Conservation (phyloP, 2,797 vertebrate genomes). For the Delichon dasypus region DNA sequence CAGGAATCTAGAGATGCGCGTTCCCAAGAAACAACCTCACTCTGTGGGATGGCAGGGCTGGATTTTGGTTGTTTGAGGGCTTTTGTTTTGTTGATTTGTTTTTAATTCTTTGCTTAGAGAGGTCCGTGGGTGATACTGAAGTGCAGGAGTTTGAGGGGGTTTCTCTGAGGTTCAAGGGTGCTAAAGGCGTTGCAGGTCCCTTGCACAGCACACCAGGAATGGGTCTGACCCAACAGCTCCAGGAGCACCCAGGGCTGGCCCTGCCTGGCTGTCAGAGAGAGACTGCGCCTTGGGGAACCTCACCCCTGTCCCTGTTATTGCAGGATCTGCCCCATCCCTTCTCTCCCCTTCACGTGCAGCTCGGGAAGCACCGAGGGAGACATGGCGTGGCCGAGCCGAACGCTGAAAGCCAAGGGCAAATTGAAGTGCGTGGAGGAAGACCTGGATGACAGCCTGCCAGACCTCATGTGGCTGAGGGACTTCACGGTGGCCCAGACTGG, state of each 20-base stretch:
- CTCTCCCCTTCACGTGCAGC: neutral
- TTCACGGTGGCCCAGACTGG: conserved; percentile 88
- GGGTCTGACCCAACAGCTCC: neutral
- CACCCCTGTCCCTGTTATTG: neutral
- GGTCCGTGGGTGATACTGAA: neutral
- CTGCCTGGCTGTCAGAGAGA: neutral
- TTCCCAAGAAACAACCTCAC: neutral
- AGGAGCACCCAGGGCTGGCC: neutral
- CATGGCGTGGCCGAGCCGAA: neutral
- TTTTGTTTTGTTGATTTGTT: neutral
- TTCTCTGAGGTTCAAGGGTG: neutral
- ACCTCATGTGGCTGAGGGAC: conserved; percentile 95
- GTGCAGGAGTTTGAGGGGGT: neutral
- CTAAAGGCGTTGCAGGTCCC: fast-evolving
- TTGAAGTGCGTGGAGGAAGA: neutral
- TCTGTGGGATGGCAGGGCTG: neutral
- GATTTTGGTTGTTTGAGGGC: neutral
- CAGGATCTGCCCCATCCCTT: neutral
- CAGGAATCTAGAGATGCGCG: neutral
- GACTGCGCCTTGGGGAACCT: neutral
- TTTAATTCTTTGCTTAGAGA: neutral
- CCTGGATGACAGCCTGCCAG: conserved; percentile 95
- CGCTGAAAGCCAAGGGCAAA: neutral
- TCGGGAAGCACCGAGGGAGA: neutral
- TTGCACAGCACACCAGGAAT: neutral